These are phyloP conservation scores for Caenorhabditis elegans DNA, from an alignment of 1,140 invertebrate species.

Conservation along the genomic window WBcel235 BX284604.4:1007501-1008000, in stretches of 20 bases:
- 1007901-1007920: too few relatives aligned
- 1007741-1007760: neutral
- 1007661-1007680: neutral
- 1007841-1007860: too few relatives aligned
- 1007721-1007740: neutral
- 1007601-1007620: neutral
- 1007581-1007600: constrained; percentile 9
- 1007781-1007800: neutral
- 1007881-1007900: too few relatives aligned
- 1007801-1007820: too few relatives aligned
- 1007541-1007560: constrained; percentile 11
- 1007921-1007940: too few relatives aligned
- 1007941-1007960: too few relatives aligned
- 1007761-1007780: too few relatives aligned
- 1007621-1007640: neutral
- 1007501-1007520: neutral
- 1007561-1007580: constrained; percentile 3
- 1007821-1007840: too few relatives aligned
- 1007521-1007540: neutral
- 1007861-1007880: too few relatives aligned
- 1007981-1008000: too few relatives aligned
- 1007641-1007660: neutral
- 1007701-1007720: neutral
- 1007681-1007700: neutral
- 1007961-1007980: too few relatives aligned